A percentile compares a stretch with the other conserved stretches of the same genome.
phyloP scores from a whole-genome alignment of 2,888 invertebrate genomes.

The Dendrolimus pini region DNA sequence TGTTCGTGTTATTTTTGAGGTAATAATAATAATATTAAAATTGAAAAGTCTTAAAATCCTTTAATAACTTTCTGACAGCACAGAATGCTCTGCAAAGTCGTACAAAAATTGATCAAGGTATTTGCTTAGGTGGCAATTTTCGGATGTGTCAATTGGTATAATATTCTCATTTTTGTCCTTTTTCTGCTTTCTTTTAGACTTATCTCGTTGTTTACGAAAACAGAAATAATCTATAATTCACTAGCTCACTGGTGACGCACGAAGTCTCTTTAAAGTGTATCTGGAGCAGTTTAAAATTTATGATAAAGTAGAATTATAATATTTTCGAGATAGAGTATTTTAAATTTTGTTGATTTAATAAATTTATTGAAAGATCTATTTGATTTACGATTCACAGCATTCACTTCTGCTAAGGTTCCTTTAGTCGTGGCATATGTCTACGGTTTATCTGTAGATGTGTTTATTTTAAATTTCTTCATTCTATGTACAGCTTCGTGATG shows the following conservation, averaged over 20 bases:
- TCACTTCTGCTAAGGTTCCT: neutral
- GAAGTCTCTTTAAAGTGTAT: neutral
- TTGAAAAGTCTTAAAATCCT: constrained; percentile 9
- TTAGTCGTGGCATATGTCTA: too few relatives aligned
- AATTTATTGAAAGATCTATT: neutral
- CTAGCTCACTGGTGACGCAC: neutral
- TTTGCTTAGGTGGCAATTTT: constrained; percentile 70
- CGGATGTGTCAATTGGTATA: constrained; percentile 45
- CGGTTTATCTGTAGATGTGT: too few relatives aligned
- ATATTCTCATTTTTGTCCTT: constrained; percentile 20
- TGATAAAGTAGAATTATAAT: neutral
- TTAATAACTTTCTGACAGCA: too few relatives aligned
- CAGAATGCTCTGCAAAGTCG: too few relatives aligned
- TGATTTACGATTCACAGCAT: neutral
- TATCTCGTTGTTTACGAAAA: neutral
- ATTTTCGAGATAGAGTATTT: neutral
- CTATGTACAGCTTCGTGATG: too few relatives aligned
- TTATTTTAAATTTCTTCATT: too few relatives aligned
- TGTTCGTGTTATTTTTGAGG: constrained; percentile 68
- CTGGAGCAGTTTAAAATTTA: neutral
- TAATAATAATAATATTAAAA: constrained; percentile 33
- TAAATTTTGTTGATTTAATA: neutral
- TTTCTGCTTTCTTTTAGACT: constrained; percentile 3
- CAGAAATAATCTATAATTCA: neutral
- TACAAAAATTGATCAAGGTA: constrained; percentile 16